Percentiles rank a stretch among this genome's conserved stretches.
Conservation (phyloP, 2,888 invertebrate species). For the Chaetoderma sp. region DNA sequence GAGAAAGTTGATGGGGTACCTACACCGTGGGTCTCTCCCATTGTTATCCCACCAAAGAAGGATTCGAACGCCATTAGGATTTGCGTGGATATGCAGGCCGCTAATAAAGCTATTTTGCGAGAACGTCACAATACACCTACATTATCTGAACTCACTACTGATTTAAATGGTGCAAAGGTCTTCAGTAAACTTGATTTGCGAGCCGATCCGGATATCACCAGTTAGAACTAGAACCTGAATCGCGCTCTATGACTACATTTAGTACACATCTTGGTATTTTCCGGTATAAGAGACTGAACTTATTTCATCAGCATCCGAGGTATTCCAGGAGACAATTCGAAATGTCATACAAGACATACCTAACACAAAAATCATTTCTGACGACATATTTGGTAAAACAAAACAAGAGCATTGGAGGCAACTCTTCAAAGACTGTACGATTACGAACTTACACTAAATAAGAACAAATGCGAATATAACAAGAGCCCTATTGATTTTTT, state of each 20-base stretch:
- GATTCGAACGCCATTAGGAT: slow-evolving; percentile 7
- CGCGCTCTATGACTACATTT: slow-evolving; percentile 42
- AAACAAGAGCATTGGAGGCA: slow-evolving; percentile 27
- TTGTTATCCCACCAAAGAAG: slow-evolving; percentile 31
- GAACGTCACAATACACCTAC: slow-evolving; percentile 40
- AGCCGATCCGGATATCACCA: slow-evolving; percentile 44
- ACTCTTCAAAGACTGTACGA: slow-evolving; percentile 12
- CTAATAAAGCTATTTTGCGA: slow-evolving; percentile 41
- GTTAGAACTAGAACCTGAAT: slow-evolving; percentile 34
- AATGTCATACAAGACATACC: slow-evolving; percentile 26
- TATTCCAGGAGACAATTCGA: slow-evolving; percentile 36
- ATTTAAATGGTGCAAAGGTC: slow-evolving; percentile 39
- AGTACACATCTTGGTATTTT: slow-evolving; percentile 34
- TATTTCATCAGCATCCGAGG: slow-evolving; percentile 36
- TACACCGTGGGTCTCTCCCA: slow-evolving; percentile 41
- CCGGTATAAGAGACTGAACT: slow-evolving; percentile 39
- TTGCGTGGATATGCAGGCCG: slow-evolving; percentile 37
- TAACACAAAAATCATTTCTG: slow-evolving; percentile 36
- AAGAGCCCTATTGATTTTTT: background rate
- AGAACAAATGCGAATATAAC: background rate
- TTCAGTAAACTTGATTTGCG: slow-evolving; percentile 42
- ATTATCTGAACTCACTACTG: slow-evolving; percentile 38
- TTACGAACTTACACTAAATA: background rate
- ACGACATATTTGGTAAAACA: slow-evolving; percentile 40
- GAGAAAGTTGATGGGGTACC: slow-evolving; percentile 39